Base-by-base conservation (phyloP, 2,888 invertebrate species). In the Ormyrus nitidulus region DNA sequence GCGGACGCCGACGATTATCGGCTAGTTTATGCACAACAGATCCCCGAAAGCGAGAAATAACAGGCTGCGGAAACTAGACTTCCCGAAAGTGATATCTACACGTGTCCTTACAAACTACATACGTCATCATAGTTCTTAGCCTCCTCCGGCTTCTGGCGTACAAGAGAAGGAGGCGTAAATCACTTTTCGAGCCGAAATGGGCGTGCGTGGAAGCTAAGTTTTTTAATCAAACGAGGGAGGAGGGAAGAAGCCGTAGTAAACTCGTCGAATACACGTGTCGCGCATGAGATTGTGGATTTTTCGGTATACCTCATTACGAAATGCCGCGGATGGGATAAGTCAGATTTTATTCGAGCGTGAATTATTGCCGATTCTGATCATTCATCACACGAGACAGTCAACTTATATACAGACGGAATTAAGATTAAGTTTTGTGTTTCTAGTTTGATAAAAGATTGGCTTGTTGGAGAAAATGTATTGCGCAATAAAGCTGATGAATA, bases 91-190 rank as follows among this genome's bases (percentile, higher is more conserved):
- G 10, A 44, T 34, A 10, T 59, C 54, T 64, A 77, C 77, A 70
- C 77, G 77, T 77, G 71, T 77, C 71, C 53, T 71, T 77, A 66
- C 58, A 65, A 71, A 71, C 65, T 71, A 65, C 65, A 65, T 11
- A 59, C 77, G 71, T 71, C 77, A 77, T 71, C 64, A 34, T 49
- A 53, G 65, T 56, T 11, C n/a, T 59, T 48, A 11, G 34, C 59
- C 10, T 13, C n/a, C 49, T 51, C 46, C 68, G 19, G 7, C 49
- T 34, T 34, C 34, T 34, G 34, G 34, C 34, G 34, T 34, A 34
- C 34, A 34, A 34, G 34, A 34, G 34, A 34, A 34, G 34, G 59
- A 51, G 51, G 65, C 77, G 64, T 62, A 74, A 54, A 62, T 65
- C 73, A 64, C 48, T 34, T 34, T 34, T 34, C 34, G 66, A 58